These are phyloP conservation scores for Limnephilus lunatus DNA, from an alignment of 2,888 invertebrate species.

Conservation along the genomic window DNA sequence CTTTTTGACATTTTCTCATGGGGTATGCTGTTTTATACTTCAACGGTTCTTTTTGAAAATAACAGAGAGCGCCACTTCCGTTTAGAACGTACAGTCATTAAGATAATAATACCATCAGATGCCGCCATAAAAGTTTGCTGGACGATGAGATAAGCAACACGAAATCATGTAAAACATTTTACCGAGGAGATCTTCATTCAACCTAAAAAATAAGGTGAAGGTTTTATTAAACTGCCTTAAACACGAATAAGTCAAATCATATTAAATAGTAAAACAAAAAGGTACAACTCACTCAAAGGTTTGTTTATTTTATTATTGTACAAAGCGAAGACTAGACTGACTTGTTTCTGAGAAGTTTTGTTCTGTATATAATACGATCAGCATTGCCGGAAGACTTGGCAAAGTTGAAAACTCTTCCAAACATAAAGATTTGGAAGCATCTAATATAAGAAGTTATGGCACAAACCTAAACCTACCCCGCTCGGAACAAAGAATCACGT, in stretches of 20 bases:
- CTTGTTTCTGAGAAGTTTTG: background rate
- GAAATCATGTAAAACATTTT: background rate
- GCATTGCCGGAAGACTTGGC: background rate
- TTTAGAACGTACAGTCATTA: background rate
- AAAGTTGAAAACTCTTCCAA: background rate
- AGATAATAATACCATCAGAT: background rate
- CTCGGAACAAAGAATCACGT: constrained; percentile 2
- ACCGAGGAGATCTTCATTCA: background rate
- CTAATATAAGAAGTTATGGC: background rate
- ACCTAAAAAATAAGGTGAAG: background rate
- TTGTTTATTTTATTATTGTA: background rate
- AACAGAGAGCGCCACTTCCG: no score
- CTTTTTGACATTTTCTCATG: no score
- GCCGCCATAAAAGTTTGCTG: background rate
- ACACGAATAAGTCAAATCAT: no score
- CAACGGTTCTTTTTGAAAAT: no score
- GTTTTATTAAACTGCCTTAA: no score
- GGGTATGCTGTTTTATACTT: no score
- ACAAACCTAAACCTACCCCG: background rate
- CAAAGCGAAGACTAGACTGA: background rate
- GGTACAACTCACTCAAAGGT: background rate
- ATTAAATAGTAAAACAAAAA: background rate
- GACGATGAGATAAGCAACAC: background rate
- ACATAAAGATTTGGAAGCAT: background rate
- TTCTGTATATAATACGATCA: background rate